A percentile compares a stretch with the other conserved stretches of the same genome.
phyloP scores from a whole-genome alignment of 2,797 vertebrate species.

The Gambusia yucatana region DNA sequence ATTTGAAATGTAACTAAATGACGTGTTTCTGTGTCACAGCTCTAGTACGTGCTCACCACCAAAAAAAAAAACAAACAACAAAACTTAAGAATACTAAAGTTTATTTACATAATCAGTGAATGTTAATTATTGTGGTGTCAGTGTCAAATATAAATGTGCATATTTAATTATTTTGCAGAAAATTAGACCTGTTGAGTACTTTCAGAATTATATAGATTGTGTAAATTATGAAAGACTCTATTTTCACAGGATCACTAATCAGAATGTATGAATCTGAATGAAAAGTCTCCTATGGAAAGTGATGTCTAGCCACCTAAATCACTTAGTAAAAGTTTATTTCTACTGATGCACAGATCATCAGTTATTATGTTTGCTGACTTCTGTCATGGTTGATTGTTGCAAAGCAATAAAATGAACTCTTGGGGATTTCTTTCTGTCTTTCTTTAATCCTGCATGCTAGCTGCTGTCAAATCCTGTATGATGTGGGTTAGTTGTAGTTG shows the following conservation, averaged over 20 bases:
- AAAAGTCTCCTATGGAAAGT: not conserved
- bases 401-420: conserved; percentile 76
- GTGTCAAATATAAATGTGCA: conserved; percentile 23
- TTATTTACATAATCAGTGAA: conserved; percentile 50
- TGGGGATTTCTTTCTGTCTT: conserved; percentile 27
- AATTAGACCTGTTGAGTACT: conserved; percentile 5
- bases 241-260: conserved; percentile 31
- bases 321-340: conserved; percentile 28
- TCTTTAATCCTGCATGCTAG: conserved; percentile 1
- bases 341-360: conserved; percentile 47
- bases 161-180: conserved; percentile 29
- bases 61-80: not conserved
- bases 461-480: not conserved
- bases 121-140: conserved; percentile 54
- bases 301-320: conserved; percentile 15
- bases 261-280: conserved; percentile 3
- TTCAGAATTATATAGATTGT: conserved; percentile 29
- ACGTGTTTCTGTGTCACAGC: conserved; percentile 48
- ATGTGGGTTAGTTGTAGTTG: not conserved
- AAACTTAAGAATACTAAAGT: conserved; percentile 40
- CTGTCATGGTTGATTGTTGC: conserved; percentile 60
- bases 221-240: conserved; percentile 31
- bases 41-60: conserved; percentile 45
- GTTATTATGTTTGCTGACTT: conserved; percentile 59
- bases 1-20: conserved; percentile 41